Percentiles rank a stretch among this genome's conserved stretches.
These are phyloP conservation scores for Bactericera cockerelli DNA, from an alignment of 1,140 invertebrate species.

Conservation along the genomic window DNA sequence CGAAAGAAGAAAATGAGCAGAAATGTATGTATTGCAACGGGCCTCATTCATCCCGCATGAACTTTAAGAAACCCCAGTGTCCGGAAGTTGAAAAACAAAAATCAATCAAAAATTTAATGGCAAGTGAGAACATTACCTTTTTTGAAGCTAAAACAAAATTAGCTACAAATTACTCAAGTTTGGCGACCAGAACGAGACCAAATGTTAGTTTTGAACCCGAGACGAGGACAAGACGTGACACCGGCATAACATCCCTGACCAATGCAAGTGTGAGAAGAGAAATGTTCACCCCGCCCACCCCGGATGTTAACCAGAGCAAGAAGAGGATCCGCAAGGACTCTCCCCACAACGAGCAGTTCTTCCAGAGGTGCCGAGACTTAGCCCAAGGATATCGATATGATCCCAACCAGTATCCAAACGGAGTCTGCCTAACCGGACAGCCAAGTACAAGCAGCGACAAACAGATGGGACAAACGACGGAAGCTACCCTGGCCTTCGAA, in stretches of 20 bases:
- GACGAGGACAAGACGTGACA: not conserved
- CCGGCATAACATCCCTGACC: not conserved
- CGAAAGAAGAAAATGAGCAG: not conserved
- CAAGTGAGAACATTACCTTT: not conserved
- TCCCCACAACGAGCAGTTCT: not conserved
- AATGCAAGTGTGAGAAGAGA: not conserved
- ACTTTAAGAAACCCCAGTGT: not conserved
- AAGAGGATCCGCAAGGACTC: not conserved
- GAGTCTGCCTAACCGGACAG: not conserved
- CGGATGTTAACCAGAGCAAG: not conserved
- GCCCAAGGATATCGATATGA: not conserved
- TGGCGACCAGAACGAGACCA: not conserved
- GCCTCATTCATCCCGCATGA: not conserved
- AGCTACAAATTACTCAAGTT: not conserved
- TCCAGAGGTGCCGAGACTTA: not conserved
- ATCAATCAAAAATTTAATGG: not conserved
- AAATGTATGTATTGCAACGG: not conserved
- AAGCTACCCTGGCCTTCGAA: not conserved
- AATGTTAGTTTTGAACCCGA: not conserved
- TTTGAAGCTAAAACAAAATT: slow-evolving; percentile 4
- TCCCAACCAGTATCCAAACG: not conserved
- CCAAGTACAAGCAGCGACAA: not conserved
- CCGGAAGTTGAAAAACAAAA: slow-evolving; percentile 8
- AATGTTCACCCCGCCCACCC: not conserved
- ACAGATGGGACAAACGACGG: not conserved